Evolutionary conservation across 2,888 invertebrate genomes (phyloP), one percentile per base, ranked within the genome.

Genomic region (Beris chalybata): DNA sequence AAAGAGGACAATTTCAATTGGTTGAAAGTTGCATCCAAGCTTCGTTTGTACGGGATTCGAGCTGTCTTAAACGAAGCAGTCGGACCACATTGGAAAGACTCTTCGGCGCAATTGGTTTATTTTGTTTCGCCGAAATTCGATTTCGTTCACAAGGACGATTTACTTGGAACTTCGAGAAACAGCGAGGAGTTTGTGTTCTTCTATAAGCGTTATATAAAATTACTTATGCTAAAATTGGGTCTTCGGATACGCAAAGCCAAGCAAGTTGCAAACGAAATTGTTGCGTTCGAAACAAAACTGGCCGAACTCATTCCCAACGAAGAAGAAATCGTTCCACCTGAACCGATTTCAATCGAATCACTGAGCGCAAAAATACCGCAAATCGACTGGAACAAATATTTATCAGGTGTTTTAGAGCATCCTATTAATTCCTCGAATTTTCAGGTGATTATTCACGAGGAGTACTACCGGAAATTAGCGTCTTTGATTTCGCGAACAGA

Each of bases 291-390:
- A 31, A 59, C 50, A n/a, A 31, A 82, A 66, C 73, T 83, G 70
- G 82, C 83, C 70, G 81, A 88, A 84, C 87, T 90, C 69, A 88
- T 92, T 3, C 89, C 91, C 0, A 89, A 89, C 71, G 81, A 91
- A 32, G 93, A 93, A 76, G 84, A 86, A 52, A 13, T 58, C 22
- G 29, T 22, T 12, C 57, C 57, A 5, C 57, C 57, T 6, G 57
- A 58, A 12, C 85, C 90, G 71, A 86, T 92, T 83, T 86, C 88
- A 0, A 79, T 94, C 1, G 82, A 82, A 0, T 86, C 90, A 71
- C 79, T 94, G 65, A 84, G 85, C 58, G 75, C 81, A 1, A 75
- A 84, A 65, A 85, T 89, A 13, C 89, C 89, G 0, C 83, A 88
- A 75, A 85, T 89, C 13, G 84, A 87, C 71, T 90, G 90, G 90